Evolutionary conservation across 2,113 vertebrate genomes (phyloP).

Genomic region (Astur gentilis): DNA sequence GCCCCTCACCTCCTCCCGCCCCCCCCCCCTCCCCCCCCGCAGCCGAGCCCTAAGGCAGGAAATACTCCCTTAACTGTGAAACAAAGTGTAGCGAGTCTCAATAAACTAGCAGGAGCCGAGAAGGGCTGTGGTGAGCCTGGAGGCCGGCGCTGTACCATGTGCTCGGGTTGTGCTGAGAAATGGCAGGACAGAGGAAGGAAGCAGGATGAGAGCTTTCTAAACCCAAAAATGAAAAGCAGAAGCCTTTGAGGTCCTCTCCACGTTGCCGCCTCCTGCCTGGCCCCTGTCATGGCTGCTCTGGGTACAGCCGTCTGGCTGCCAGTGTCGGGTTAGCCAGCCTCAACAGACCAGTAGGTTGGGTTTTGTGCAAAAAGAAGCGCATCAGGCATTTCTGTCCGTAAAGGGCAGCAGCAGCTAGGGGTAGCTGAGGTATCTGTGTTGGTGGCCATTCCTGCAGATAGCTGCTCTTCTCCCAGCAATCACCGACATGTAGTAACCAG

Average conservation of each 20-base stretch:
- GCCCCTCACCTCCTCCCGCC: too few relatives aligned
- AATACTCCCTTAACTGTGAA: fast-evolving
- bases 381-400: fast-evolving
- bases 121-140: background rate
- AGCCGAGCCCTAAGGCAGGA: background rate
- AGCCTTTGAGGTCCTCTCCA: fast-evolving
- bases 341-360: fast-evolving
- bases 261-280: fast-evolving
- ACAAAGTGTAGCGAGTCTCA: fast-evolving
- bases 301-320: background rate
- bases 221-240: background rate
- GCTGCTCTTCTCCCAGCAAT: background rate
- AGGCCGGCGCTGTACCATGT: fast-evolving
- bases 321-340: fast-evolving
- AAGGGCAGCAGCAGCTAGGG: too few relatives aligned
- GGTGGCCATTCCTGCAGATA: background rate
- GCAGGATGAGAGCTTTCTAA: background rate
- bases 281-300: too few relatives aligned
- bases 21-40: too few relatives aligned
- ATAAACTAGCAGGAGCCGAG: fast-evolving
- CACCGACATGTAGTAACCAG: too few relatives aligned
- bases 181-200: background rate
- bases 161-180: background rate
- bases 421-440: background rate
- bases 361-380: background rate